Evolutionary conservation across 1,140 invertebrate genomes (phyloP), one percentile per base, ranked within the genome.

Genomic region (Eumeta japonica): DNA sequence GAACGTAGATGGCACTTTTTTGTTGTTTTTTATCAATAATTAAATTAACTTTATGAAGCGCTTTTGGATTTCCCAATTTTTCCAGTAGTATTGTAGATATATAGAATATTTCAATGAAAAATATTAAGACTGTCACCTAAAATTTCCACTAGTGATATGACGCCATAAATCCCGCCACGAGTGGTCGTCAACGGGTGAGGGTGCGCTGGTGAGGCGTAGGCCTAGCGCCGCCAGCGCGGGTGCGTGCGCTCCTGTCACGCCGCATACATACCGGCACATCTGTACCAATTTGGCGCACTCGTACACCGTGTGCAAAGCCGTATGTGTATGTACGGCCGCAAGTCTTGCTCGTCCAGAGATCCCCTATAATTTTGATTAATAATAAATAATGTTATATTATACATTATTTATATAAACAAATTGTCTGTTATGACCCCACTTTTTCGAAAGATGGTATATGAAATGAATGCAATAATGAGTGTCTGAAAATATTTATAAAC

Each of bases 301-400:
- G 1, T 13, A 28, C 2, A 45, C 45, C 10, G 61, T 39, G 38
- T 66, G 55, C 0, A 45, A 14, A 1, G 52, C 35, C 0, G 54
- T 37, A 39, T 62, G 61, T 4, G 59, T 4, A 12, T 43, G 44
- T 24, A 66, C 31, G n/a, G 62, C 62, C 4, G 58, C 60, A 28
- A 46, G 55, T 1, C 58, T 44, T 0, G 46, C 39, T n/a, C n/a
- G n/a, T n/a, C n/a, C n/a, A 7, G 20, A n/a, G n/a, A 24, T 7
- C 7, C 20, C 20, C 7, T n/a, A 24, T 7, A 7, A 24, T 24
- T 24, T 24, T 24, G 20, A n/a, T 24, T n/a, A 24, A 24, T 24
- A 24, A n/a, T 24, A 24, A 24, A 24, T 7, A n/a, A 24, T 24
- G 20, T 7, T 24, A n/a, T 7, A n/a, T 24, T 24, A 7, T 24